Percentiles rank a stretch among this genome's conserved stretches.
Conservation (phyloP, 2,797 vertebrate species). For the Acanthurus leucopareius region DNA sequence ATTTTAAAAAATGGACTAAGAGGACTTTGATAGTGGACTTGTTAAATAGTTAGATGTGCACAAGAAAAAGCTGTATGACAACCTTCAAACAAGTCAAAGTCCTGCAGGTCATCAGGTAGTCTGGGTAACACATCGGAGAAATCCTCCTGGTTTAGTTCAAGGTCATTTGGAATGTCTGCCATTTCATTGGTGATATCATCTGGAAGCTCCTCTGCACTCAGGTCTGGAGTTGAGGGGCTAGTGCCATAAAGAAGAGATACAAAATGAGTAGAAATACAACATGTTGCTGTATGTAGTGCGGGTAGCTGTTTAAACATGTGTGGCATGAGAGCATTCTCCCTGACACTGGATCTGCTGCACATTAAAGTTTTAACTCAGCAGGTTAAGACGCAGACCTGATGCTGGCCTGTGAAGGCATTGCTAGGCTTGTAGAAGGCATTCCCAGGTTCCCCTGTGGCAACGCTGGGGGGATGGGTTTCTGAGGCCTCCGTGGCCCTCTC, state of each 20-base stretch:
- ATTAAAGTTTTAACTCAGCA: slow-evolving; percentile 26
- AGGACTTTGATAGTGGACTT: neutral
- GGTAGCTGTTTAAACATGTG: slow-evolving; percentile 2
- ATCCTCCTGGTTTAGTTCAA: slow-evolving; percentile 99
- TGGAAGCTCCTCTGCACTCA: slow-evolving; percentile 97
- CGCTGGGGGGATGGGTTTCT: slow-evolving; percentile 98
- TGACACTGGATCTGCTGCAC: slow-evolving; percentile 18
- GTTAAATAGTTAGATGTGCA: neutral
- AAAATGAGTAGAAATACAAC: slow-evolving; percentile 15
- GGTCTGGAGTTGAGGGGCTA: slow-evolving; percentile 96
- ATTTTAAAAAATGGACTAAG: neutral
- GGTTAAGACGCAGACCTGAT: slow-evolving; percentile 88
- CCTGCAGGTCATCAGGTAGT: slow-evolving; percentile 97
- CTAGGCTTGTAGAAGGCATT: slow-evolving; percentile 93
- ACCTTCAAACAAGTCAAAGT: slow-evolving; percentile 99
- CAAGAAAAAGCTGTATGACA: neutral
- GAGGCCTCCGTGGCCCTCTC: slow-evolving; percentile 94
- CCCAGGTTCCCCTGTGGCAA: slow-evolving; percentile 97
- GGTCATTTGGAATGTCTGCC: slow-evolving; percentile 99
- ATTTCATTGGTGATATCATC: slow-evolving; percentile 99
- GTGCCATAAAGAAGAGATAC: slow-evolving; percentile 68
- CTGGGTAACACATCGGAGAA: slow-evolving; percentile 97
- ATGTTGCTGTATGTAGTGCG: neutral
- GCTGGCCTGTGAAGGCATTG: slow-evolving; percentile 91
- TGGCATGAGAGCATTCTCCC: neutral